Conservation (phyloP, 1,140 invertebrate species). For the Scaptodrosophila lebanonensis region DNA sequence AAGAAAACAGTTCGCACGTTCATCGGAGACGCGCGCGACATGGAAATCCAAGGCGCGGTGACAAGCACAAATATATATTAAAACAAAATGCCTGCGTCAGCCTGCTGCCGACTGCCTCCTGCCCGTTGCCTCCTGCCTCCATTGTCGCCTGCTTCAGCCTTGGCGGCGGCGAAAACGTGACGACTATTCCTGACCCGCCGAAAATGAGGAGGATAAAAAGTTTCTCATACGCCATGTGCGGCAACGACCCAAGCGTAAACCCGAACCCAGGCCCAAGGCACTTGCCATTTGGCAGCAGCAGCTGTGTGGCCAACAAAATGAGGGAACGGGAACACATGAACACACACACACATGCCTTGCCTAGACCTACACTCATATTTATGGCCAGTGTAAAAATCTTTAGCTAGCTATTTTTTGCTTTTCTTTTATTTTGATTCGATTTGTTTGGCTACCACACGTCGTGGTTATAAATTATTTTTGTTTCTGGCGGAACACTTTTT, state of each 20-base stretch:
- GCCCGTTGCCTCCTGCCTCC: too few species aligned
- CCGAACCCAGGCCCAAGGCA: constrained; percentile 6
- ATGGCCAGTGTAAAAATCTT: constrained; percentile 64
- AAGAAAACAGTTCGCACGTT: constrained; percentile 38
- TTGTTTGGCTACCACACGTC: constrained; percentile 73
- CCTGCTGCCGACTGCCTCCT: too few species aligned
- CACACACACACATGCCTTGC: constrained; percentile 21
- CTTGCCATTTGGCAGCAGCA: constrained; percentile 30
- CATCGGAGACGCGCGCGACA: constrained; percentile 29
- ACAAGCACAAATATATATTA: too few species aligned
- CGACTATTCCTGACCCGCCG: constrained; percentile 54
- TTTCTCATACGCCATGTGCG: constrained; percentile 67
- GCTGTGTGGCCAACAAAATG: constrained; percentile 52
- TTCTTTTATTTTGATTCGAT: constrained; percentile 1
- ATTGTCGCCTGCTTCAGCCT: too few species aligned
- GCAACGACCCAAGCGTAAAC: constrained; percentile 19
- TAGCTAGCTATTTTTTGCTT: constrained; percentile 21
- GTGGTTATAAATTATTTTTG: constrained; percentile 72
- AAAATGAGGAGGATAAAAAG: constrained; percentile 44
- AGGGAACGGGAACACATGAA: constrained; percentile 9
- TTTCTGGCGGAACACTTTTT: constrained; percentile 17
- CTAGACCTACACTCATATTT: constrained; percentile 27
- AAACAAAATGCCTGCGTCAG: too few species aligned
- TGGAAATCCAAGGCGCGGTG: neutral
- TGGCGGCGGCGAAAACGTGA: constrained; percentile 72